Percentiles rank a stretch among this genome's conserved stretches.
Conservation (phyloP, 1,140 invertebrate genomes). For the Drosophila paulistorum region DNA sequence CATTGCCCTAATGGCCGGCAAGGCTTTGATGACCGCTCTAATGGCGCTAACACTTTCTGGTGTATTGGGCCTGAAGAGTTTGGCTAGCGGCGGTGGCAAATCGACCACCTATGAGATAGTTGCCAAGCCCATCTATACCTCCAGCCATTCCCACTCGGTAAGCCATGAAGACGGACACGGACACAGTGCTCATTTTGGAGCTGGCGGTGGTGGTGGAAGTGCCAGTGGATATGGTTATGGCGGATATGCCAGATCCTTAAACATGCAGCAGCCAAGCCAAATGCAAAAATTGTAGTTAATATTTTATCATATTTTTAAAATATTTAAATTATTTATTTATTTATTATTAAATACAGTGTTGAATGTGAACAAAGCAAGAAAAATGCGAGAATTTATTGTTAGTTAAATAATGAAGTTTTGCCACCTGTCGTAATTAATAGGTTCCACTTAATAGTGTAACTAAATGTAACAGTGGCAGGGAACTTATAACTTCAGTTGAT, state of each 20-base stretch:
- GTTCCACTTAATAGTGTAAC: not conserved
- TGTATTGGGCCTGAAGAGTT: conserved; percentile 89
- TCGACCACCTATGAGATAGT: conserved; percentile 93
- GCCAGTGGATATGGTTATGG: conserved; percentile 84
- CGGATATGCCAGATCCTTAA: conserved; percentile 83
- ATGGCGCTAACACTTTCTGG: conserved; percentile 91
- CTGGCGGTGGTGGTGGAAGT: conserved; percentile 86
- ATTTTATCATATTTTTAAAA: conserved; percentile 25
- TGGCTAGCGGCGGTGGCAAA: conserved; percentile 87
- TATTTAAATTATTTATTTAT: conserved; percentile 53
- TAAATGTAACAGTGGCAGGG: not conserved
- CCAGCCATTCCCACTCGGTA: conserved; percentile 88
- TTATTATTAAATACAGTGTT: conserved; percentile 34
- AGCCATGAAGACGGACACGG: conserved; percentile 86
- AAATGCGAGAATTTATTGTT: not conserved
- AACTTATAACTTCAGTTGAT: not conserved
- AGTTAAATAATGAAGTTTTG: not conserved
- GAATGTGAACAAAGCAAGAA: conserved; percentile 10
- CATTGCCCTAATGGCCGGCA: conserved; percentile 90
- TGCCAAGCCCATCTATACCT: conserved; percentile 90
- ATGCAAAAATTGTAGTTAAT: conserved; percentile 41
- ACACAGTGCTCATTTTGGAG: conserved; percentile 84
- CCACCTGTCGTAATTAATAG: conserved; percentile 1
- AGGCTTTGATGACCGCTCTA: conserved; percentile 91
- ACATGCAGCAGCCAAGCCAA: conserved; percentile 66